Evolutionary conservation across 1,140 invertebrate genomes (phyloP), one percentile per base, ranked within the genome.

Genomic region (Ditylenchus dipsaci): DNA sequence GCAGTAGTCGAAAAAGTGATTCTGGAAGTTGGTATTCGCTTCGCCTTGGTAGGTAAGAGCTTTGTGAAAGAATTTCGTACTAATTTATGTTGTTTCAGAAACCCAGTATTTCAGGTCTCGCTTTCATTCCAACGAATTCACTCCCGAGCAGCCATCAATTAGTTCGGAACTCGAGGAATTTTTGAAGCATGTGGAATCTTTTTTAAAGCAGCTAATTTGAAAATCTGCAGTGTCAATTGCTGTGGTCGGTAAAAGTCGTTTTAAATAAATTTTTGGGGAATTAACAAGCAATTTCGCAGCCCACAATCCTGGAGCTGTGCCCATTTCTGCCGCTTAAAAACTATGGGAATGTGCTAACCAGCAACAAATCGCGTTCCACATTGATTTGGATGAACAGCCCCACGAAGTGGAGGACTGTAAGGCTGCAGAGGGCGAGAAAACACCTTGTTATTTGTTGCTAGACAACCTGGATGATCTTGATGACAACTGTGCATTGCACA

Each of bases 301-400:
- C 21, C 79, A 81, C 69, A 82, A 80, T n/a, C 60, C 77, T 0
- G 68, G 79, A 47, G 80, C 79, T 21, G 79, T 82, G 21, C 57
- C 66, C 17, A 47, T 71, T 7, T 59, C 72, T 7, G 64, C 67
- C 57, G 65, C 76, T n/a, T 30, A 63, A 17, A 56, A 61, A 65
- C 47, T 81, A 11, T 70, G 60, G n/a, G 53, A 78, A 45, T 80
- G 45, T 58, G 74, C 78, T 1, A 43, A 19, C 1, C 30, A 58
- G 30, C n/a, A 73, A 1, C 65, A 63, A 13, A 59, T 75, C 7
- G 73, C 80, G 5, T 77, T 81, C 43, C 79, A 81, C 63, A 71
- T 82, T 29, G 80, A 81, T 67, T 68, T 81, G 47, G 79, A 81
- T 59, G 79, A 81, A 64, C 79, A 81, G 49, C 79, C n/a, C 79